Evolutionary conservation across 2,113 vertebrate species (phyloP).

Genomic region (Casuarius casuarius): DNA sequence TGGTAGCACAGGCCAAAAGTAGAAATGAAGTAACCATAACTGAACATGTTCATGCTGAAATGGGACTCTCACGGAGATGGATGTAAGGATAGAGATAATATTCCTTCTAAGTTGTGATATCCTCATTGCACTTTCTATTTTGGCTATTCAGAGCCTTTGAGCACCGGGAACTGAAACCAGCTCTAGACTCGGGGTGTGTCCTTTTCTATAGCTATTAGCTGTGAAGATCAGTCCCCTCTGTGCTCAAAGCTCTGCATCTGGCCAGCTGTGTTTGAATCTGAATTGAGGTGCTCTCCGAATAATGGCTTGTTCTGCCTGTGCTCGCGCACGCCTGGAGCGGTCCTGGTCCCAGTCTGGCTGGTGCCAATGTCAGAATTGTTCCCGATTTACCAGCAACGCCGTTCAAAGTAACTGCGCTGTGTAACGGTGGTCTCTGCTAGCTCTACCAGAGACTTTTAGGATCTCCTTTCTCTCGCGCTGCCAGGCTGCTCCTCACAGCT

Average conservation of each 20-base stretch:
- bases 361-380: no score
- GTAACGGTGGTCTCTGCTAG: background rate
- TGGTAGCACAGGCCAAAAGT: background rate
- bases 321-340: no score
- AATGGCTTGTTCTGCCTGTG: no score
- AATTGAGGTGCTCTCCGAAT: no score
- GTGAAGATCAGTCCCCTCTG: no score
- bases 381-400: background rate
- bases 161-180: no score
- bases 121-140: background rate
- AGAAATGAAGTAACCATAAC: background rate
- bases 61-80: background rate
- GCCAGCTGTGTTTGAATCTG: no score
- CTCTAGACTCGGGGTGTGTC: no score
- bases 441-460: background rate
- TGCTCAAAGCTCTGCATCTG: no score
- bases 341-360: no score
- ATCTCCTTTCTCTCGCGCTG: background rate
- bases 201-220: no score
- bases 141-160: background rate
- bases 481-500: background rate
- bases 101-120: background rate
- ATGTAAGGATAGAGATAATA: background rate
- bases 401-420: background rate
- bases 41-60: accelerated